A percentile compares a stretch with the other conserved stretches of the same genome.
Conservation (phyloP, 1,140 invertebrate species). For the Atta cephalotes region DNA sequence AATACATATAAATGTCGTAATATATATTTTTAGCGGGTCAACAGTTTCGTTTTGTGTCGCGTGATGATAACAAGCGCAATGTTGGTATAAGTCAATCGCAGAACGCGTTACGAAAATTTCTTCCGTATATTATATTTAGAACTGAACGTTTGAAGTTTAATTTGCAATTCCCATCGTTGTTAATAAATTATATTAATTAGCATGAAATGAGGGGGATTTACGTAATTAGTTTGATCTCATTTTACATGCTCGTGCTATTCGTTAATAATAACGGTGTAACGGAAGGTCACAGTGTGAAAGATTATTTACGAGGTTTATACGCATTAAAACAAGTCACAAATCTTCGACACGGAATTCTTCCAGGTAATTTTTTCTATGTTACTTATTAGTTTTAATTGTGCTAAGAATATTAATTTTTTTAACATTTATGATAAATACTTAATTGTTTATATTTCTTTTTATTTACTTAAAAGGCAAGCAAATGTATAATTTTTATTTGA, state of each 20-base stretch:
- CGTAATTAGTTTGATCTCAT: conserved; percentile 1
- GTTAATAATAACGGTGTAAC: background rate
- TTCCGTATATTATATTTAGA: background rate
- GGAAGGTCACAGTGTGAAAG: background rate
- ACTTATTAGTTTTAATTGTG: background rate
- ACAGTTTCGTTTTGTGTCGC: conserved; percentile 22
- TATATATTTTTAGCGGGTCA: background rate
- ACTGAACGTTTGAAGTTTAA: background rate
- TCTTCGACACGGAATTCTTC: conserved; percentile 35
- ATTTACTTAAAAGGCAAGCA: background rate
- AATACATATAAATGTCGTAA: background rate
- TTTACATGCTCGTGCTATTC: background rate
- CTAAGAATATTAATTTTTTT: background rate
- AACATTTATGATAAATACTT: background rate
- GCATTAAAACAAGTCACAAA: background rate
- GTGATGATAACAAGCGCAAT: background rate
- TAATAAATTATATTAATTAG: background rate
- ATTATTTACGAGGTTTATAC: background rate
- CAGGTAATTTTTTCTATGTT: conserved; percentile 25
- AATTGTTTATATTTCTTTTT: background rate
- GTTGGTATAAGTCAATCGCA: background rate
- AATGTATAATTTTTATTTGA: background rate
- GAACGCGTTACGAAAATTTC: background rate
- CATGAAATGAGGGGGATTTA: background rate
- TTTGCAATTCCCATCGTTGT: background rate